Base-by-base conservation (phyloP, 2,797 vertebrate genomes). In the Sciurus vulgaris region DNA sequence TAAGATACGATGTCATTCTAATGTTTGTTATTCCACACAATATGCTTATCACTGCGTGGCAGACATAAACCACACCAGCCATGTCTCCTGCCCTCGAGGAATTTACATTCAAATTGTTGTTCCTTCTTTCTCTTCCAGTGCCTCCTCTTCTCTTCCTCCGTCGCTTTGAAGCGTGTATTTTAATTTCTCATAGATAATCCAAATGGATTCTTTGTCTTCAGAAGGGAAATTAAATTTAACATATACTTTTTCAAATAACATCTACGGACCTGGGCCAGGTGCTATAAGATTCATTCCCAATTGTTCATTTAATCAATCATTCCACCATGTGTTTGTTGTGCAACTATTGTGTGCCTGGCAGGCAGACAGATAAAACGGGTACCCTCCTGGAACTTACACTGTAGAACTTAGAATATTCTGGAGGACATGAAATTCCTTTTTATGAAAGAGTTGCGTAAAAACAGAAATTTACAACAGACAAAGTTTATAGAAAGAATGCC, bases 371-470 rank as follows among this genome's bases (percentile, higher is more conserved):
- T 49, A 70, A 54, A 84, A 56, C 12, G 5, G 24, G 14, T 79
- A 17, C 3, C 35, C 22, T n/a, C 3, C 0, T 81, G 79, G 49
- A 85, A 22, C 56, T 85, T 90, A 33, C 2, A 0, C 8, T 92
- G 38, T 69, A 73, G 63, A 65, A 91, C 72, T 89, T 84, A 54
- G 0, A 89, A 0, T 90, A 72, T 85, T 84, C 74, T 56, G 33
- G 54, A 89, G 81, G 72, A 95, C 94, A 24, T 77, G n/a, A 95
- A 59, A 84, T 59, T 77, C 72, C 72, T 89, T 91, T 91, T 79
- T 69, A 35, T 51, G 67, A 74, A 81, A 38, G 65, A 49, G 44
- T 65, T 83, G 49, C 49, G 3, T 67, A 38, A 38, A 38, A 38
- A 38, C 38, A 38, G 38, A 38, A 38, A 4, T 83, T 12, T 12